phyloP scores from a whole-genome alignment of 1,140 invertebrate species.

The Pogonus chalceus region DNA sequence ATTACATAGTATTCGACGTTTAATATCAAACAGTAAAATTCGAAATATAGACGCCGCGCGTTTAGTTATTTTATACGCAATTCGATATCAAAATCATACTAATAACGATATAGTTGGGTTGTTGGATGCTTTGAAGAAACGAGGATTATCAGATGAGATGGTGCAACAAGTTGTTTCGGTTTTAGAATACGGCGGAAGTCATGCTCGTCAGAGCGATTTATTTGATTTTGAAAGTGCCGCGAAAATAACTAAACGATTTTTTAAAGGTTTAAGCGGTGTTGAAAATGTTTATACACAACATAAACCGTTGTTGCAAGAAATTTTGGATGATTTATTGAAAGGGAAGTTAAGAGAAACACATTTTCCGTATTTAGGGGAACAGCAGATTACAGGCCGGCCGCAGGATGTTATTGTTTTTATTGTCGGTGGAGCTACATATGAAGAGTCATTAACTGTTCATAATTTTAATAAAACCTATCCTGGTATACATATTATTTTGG shows the following conservation, averaged over 20 bases:
- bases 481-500: constrained; percentile 72
- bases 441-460: constrained; percentile 84
- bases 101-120: constrained; percentile 74
- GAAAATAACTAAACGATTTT: constrained; percentile 83
- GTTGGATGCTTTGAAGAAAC: constrained; percentile 59
- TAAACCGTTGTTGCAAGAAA: constrained; percentile 73
- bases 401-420: constrained; percentile 92
- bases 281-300: constrained; percentile 98
- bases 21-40: constrained; percentile 40
- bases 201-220: constrained; percentile 67
- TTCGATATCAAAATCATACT: constrained; percentile 83
- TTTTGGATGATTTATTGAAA: constrained; percentile 80
- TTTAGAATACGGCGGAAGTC: constrained; percentile 71
- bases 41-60: constrained; percentile 72
- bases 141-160: constrained; percentile 49
- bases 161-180: constrained; percentile 55
- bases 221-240: constrained; percentile 80
- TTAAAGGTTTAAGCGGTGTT: constrained; percentile 84
- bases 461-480: constrained; percentile 65
- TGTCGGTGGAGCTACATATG: constrained; percentile 93
- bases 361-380: constrained; percentile 71
- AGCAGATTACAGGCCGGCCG: constrained; percentile 45
- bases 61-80: constrained; percentile 85
- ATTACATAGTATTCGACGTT: constrained; percentile 29
- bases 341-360: constrained; percentile 71